Evolutionary conservation across 2,797 vertebrate genomes (phyloP).

Genomic region (Spinibarbus caldwelli): DNA sequence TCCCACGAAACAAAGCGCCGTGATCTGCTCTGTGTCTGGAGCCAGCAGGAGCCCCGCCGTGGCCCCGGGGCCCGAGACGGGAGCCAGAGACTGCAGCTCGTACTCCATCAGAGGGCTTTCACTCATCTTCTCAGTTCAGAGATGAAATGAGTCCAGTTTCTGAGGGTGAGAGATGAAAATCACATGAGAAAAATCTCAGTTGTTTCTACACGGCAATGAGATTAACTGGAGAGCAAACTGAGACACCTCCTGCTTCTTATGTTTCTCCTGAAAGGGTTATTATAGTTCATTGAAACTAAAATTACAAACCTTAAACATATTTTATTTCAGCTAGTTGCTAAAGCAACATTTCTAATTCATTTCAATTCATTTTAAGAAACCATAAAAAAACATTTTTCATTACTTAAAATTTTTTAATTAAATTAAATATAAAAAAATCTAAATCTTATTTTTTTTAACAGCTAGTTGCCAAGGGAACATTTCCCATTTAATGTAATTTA

Average conservation of each 20-base stretch:
- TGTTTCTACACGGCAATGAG: background rate
- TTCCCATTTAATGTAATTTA: no score
- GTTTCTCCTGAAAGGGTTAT: background rate
- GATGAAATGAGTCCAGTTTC: slow-evolving; percentile 33
- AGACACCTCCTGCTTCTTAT: background rate
- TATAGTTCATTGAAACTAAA: background rate
- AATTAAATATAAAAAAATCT: no score
- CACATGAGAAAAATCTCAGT: background rate
- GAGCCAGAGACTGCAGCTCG: slow-evolving; percentile 66
- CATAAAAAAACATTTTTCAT: no score
- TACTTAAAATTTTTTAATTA: no score
- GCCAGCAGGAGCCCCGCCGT: slow-evolving; percentile 67
- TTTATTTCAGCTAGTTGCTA: background rate
- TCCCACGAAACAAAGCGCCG: slow-evolving; percentile 89
- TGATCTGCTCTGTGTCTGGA: slow-evolving; percentile 86
- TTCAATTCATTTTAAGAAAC: no score
- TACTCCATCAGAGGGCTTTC: slow-evolving; percentile 74
- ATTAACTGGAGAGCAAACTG: background rate
- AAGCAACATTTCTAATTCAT: background rate
- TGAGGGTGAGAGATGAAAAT: background rate
- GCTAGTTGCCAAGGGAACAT: no score
- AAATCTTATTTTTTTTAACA: no score
- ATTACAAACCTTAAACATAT: background rate
- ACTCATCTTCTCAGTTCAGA: slow-evolving; percentile 66
- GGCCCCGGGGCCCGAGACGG: slow-evolving; percentile 63